These are phyloP conservation scores for Ivindomyrus marchei DNA, from an alignment of 2,113 vertebrate genomes.

Conservation along the genomic window DNA sequence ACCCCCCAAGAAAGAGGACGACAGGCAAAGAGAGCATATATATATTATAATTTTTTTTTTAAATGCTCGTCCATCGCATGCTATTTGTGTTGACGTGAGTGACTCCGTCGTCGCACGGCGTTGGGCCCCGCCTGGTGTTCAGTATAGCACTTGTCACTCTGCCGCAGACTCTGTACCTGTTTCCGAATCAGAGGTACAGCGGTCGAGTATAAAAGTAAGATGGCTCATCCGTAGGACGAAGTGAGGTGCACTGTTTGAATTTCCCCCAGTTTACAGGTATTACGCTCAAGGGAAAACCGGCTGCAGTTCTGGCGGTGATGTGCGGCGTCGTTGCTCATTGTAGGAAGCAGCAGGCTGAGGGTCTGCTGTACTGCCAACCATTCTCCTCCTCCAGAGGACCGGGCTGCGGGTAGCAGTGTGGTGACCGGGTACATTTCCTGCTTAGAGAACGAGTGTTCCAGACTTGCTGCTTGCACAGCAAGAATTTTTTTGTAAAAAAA, in stretches of 20 bases:
- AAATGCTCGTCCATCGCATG: slow-evolving; percentile 59
- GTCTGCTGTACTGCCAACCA: slow-evolving; percentile 80
- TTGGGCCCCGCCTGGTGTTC: slow-evolving; percentile 75
- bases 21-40: neutral
- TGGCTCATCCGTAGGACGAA: slow-evolving; percentile 88
- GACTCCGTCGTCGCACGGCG: slow-evolving; percentile 53
- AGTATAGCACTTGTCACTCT: slow-evolving; percentile 96
- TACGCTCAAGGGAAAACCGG: slow-evolving; percentile 90
- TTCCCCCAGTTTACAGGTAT: slow-evolving; percentile 97
- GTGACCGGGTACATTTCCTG: slow-evolving; percentile 84
- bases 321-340: slow-evolving; percentile 72
- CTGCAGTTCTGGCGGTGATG: slow-evolving; percentile 74
- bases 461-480: slow-evolving; percentile 75
- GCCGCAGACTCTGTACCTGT: slow-evolving; percentile 89
- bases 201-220: slow-evolving; percentile 94
- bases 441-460: slow-evolving; percentile 73
- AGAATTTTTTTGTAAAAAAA: slow-evolving; percentile 72
- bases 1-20: neutral
- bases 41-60: slow-evolving; percentile 11
- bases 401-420: slow-evolving; percentile 65
- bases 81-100: slow-evolving; percentile 69
- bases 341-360: slow-evolving; percentile 47
- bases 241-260: slow-evolving; percentile 93
- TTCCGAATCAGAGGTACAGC: slow-evolving; percentile 93
- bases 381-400: slow-evolving; percentile 73